phyloP scores from a whole-genome alignment of 2,888 invertebrate genomes.

The Plusia festucae region DNA sequence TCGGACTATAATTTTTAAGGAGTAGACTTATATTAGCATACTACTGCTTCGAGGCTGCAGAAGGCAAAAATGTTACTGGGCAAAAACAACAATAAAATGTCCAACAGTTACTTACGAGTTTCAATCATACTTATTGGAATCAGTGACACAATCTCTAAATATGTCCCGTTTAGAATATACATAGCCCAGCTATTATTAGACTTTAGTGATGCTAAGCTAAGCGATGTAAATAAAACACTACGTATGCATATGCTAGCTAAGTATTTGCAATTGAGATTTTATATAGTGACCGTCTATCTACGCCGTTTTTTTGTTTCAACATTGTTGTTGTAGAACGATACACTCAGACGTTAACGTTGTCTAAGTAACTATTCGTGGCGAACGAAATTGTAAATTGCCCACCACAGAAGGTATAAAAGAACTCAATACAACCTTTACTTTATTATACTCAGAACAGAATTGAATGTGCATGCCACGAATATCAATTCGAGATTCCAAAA shows the following conservation, averaged over 20 bases:
- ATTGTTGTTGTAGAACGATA: too few species aligned
- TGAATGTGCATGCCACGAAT: not conserved
- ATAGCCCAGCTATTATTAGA: slow-evolving; percentile 46
- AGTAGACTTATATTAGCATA: too few species aligned
- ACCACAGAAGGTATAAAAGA: not conserved
- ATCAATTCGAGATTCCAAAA: not conserved
- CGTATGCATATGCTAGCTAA: slow-evolving; percentile 37
- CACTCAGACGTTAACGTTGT: too few species aligned
- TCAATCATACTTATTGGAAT: slow-evolving; percentile 32
- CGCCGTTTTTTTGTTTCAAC: slow-evolving; percentile 24
- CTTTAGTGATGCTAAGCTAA: slow-evolving; percentile 34
- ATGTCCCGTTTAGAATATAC: slow-evolving; percentile 35
- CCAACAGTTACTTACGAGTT: not conserved
- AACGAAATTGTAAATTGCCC: too few species aligned
- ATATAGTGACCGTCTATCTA: slow-evolving; percentile 26
- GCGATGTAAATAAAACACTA: slow-evolving; percentile 53
- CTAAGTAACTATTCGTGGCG: too few species aligned
- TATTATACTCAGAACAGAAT: not conserved
- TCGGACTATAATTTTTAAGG: too few species aligned
- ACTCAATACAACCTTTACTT: not conserved
- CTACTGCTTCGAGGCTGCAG: too few species aligned
- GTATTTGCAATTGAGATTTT: slow-evolving; percentile 61
- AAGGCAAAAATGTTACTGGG: too few species aligned
- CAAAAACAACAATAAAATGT: not conserved
- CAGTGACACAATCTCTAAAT: slow-evolving; percentile 20